phyloP scores from a whole-genome alignment of 2,113 vertebrate genomes.

The Clupea harengus region DNA sequence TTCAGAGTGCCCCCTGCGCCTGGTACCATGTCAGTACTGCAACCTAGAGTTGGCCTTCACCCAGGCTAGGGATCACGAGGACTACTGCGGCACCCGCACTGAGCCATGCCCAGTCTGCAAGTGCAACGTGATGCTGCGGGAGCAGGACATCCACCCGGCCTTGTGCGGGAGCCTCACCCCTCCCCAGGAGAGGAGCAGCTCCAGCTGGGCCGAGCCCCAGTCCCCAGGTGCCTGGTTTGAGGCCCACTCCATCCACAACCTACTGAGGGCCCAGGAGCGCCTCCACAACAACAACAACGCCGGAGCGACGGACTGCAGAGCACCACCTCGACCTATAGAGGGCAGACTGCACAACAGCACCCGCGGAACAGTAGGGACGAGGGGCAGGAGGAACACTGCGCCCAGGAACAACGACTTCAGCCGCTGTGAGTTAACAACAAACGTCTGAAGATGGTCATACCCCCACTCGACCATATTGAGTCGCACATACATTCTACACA shows the following conservation, averaged over 20 bases:
- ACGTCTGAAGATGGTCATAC: neutral
- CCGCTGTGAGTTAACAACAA: slow-evolving; percentile 57
- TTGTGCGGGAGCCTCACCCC: slow-evolving; percentile 75
- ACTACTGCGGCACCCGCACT: slow-evolving; percentile 88
- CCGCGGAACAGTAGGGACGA: slow-evolving; percentile 46
- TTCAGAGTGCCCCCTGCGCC: slow-evolving; percentile 80
- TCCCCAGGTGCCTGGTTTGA: slow-evolving; percentile 64
- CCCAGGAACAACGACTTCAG: slow-evolving; percentile 63
- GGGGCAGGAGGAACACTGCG: slow-evolving; percentile 59
- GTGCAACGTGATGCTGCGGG: slow-evolving; percentile 81
- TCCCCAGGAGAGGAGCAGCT: slow-evolving; percentile 62
- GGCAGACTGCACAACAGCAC: slow-evolving; percentile 57
- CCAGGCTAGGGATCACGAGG: slow-evolving; percentile 85
- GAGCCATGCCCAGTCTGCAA: slow-evolving; percentile 83
- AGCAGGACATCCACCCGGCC: slow-evolving; percentile 77
- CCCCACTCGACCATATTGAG: neutral
- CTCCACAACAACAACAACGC: slow-evolving; percentile 66
- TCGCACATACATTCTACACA: no score
- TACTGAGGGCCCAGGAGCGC: slow-evolving; percentile 65
- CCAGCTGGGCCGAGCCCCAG: slow-evolving; percentile 47
- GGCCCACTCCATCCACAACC: slow-evolving; percentile 61
- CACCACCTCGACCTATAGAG: slow-evolving; percentile 52
- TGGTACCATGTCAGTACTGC: slow-evolving; percentile 85
- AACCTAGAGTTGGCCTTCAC: slow-evolving; percentile 82
- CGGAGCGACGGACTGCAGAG: slow-evolving; percentile 56